Evolutionary conservation across 2,113 vertebrate genomes (phyloP), one percentile per base, ranked within the genome.

Genomic region (Himantopus leucocephalus): DNA sequence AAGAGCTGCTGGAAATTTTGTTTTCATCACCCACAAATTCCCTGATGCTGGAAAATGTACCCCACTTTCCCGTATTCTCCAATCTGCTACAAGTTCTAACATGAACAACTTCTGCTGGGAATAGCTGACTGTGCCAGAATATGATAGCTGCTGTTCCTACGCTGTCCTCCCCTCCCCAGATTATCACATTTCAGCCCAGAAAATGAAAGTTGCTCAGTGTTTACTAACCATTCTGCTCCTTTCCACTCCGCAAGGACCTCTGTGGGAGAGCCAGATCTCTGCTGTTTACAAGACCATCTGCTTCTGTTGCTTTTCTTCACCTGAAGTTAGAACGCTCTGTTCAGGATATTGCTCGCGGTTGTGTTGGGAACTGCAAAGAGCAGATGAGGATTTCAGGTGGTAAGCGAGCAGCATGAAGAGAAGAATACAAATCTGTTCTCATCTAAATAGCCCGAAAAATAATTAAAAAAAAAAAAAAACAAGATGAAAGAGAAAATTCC

Each of bases 61-160:
- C 59, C 80, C 94, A 32, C 88, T 90, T 97, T 91, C 93, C 96
- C 58, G 19, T 76, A 91, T 86, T 75, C 92, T 96, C 92, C 94
- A 88, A 87, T 96, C 95, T 93, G 82, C 94, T 96, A 68, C 97
- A 97, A 95, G 98, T 97, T 96, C 94, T 90, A 96, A 97, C 98
- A 96, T 0, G 95, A 98, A 86, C 93, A 85, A 88, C 84, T 95
- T 84, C 94, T 95, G 91, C 89, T 90, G 95, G 92, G 96, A 96
- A 92, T 59, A 95, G 97, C 96, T 95, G 96, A 89, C 66, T 58
- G 66, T 72, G 86, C 91, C 81, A 94, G 87, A 87, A 94, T 3
- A 22, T 7, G 39, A 86, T 21, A 47, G 60, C 5, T 29, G 64
- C 87, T 90, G 59, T 24, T 92, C 76, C 64, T 81, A 6, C 4